Percentiles rank a stretch among this genome's conserved stretches.
These are phyloP conservation scores for Saturnia japonica DNA, from an alignment of 2,888 invertebrate species.

Conservation along the genomic window DNA sequence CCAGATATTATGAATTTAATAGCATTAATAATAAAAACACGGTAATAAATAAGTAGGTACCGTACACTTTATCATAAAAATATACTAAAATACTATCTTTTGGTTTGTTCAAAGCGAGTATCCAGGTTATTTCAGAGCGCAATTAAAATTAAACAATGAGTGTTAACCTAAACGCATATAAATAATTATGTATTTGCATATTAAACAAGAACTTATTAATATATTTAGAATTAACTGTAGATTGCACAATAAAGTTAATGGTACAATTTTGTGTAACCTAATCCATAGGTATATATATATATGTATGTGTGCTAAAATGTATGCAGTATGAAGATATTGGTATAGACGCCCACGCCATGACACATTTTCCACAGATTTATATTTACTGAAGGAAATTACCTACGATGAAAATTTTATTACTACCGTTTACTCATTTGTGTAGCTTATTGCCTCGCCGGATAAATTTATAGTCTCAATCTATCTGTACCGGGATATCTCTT, in stretches of 20 bases:
- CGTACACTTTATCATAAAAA: no score
- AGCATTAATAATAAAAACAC: no score
- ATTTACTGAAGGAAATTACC: constrained; percentile 44
- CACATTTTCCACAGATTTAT: constrained; percentile 57
- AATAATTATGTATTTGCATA: neutral
- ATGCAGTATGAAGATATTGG: constrained; percentile 37
- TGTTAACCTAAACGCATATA: no score
- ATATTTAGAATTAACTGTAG: neutral
- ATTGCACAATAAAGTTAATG: neutral
- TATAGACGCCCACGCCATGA: constrained; percentile 42
- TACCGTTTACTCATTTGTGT: constrained; percentile 40
- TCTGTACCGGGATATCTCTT: constrained; percentile 1
- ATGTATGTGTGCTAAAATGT: neutral
- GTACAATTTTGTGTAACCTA: neutral
- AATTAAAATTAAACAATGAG: no score
- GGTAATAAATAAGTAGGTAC: no score
- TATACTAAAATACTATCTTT: no score
- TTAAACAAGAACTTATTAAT: neutral
- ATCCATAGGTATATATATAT: neutral
- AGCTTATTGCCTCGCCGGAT: constrained; percentile 15
- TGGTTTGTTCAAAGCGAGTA: no score
- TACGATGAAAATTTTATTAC: constrained; percentile 56
- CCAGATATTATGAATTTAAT: no score
- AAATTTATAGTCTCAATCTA: constrained; percentile 9
- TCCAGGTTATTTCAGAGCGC: no score